Base-by-base conservation (phyloP, 2,797 vertebrate genomes). In the Sarcoramphus papa region DNA sequence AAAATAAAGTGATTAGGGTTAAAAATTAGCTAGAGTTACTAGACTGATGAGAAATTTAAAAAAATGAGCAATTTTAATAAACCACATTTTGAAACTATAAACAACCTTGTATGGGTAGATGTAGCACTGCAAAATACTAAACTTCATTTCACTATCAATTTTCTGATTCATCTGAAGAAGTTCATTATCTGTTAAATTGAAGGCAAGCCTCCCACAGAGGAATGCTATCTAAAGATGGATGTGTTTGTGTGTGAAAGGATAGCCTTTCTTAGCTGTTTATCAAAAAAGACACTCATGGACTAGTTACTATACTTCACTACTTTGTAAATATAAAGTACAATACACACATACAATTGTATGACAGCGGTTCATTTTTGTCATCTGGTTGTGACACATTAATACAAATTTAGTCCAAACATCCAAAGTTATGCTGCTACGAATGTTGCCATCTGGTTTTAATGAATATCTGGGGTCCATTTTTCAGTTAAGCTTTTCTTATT, bases 391-490 rank as follows among this genome's bases (percentile, higher is more conserved):
- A 85, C 94, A 95, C 85, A 94, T 97, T 98, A 97, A 97, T 94
- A 98, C 92, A 97, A 97, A 97, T 97, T 98, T 96, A 98, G 97
- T 82, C 90, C 95, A 97, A 98, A 97, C 89, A 97, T 97, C 94
- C 94, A 92, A 97, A 98, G 97, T 97, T 97, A 97, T 93, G 98
- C 98, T 99, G 98, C 98, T 98, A 98, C 98, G 98, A 98, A 98
- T 98, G 97, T 97, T 98, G 97, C 99, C 99, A 99, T 99, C 99
- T 99, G 99, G 98, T 99, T 98, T 98, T 99, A 99, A 99, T 99
- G 99, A 99, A 98, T 98, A 98, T 98, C 98, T 97, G 93, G 98
- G 97, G 98, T 99, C 98, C 98, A 98, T 99, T 98, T 99, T 98
- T 98, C 96, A 98, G 98, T 98, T 98, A 98, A 98, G 98, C 98